Percentiles rank a stretch among this genome's conserved stretches.
These are phyloP conservation scores for Thecophora atra DNA, from an alignment of 2,888 invertebrate genomes.

Conservation along the genomic window DNA sequence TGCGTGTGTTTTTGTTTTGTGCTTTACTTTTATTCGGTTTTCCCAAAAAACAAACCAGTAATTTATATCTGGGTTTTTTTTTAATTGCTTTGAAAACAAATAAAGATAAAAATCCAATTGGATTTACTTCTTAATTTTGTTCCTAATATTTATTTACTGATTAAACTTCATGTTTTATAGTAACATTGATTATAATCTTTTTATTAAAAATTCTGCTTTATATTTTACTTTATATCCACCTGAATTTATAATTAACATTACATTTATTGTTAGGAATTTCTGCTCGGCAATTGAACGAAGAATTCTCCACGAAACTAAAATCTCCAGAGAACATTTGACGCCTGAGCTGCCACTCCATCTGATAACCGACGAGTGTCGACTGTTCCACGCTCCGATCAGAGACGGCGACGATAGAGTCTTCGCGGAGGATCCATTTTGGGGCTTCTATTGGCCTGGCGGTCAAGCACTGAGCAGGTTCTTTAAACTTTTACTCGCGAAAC, in stretches of 20 bases:
- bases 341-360: conserved; percentile 73
- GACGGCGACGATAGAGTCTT: conserved; percentile 44
- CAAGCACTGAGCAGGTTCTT: conserved; percentile 72
- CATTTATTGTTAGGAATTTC: neutral
- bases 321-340: conserved; percentile 70
- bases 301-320: conserved; percentile 45
- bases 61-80: no score
- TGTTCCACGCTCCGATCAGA: conserved; percentile 56
- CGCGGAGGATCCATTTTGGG: conserved; percentile 75
- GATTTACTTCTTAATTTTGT: no score
- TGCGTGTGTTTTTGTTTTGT: no score
- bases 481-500: neutral
- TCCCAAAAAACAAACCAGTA: no score
- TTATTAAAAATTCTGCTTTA: no score
- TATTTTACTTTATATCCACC: neutral
- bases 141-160: no score
- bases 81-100: no score
- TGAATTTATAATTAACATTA: neutral
- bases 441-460: conserved; percentile 82
- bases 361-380: conserved; percentile 71
- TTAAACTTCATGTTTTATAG: no score
- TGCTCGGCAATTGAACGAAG: conserved; percentile 28
- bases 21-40: no score
- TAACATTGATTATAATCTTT: no score
- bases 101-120: no score